phyloP scores from a whole-genome alignment of 2,113 vertebrate species.

The Gila orcuttii region DNA sequence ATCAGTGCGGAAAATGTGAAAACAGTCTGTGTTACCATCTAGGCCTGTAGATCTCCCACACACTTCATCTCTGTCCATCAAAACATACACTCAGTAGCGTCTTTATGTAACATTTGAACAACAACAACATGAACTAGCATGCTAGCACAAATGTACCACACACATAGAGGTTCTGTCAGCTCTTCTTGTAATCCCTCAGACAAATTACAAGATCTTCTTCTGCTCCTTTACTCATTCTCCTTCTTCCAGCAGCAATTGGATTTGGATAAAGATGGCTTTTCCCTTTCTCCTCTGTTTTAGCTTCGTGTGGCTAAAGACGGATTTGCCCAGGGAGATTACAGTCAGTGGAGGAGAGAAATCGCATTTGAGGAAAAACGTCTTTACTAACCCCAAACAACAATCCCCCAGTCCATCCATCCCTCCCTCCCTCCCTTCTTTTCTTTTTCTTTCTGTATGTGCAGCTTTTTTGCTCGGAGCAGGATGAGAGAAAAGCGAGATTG shows the following conservation, averaged over 20 bases:
- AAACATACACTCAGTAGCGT: neutral
- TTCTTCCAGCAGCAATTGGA: constrained; percentile 79
- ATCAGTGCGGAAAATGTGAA: neutral
- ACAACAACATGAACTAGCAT: neutral
- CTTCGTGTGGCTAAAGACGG: constrained; percentile 76
- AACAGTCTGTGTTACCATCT: constrained; percentile 56
- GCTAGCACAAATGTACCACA: constrained; percentile 9
- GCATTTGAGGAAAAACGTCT: constrained; percentile 60
- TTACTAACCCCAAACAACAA: constrained; percentile 60
- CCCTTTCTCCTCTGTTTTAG: constrained; percentile 79
- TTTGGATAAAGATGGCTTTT: constrained; percentile 83
- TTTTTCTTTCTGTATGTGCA: constrained; percentile 15
- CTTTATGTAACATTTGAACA: constrained; percentile 22
- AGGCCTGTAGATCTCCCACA: constrained; percentile 14
- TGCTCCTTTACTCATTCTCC: constrained; percentile 66
- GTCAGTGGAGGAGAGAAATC: constrained; percentile 52
- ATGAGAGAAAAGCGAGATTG: constrained; percentile 3
- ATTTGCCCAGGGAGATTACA: constrained; percentile 79
- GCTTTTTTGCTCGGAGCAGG: constrained; percentile 9
- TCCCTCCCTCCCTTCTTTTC: neutral
- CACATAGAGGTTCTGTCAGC: constrained; percentile 64
- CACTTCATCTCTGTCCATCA: constrained; percentile 22
- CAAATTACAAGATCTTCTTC: constrained; percentile 77
- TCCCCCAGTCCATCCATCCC: neutral
- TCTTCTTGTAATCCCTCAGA: constrained; percentile 80